phyloP scores from a whole-genome alignment of 1,140 invertebrate genomes.

The Brachionus angularis region DNA sequence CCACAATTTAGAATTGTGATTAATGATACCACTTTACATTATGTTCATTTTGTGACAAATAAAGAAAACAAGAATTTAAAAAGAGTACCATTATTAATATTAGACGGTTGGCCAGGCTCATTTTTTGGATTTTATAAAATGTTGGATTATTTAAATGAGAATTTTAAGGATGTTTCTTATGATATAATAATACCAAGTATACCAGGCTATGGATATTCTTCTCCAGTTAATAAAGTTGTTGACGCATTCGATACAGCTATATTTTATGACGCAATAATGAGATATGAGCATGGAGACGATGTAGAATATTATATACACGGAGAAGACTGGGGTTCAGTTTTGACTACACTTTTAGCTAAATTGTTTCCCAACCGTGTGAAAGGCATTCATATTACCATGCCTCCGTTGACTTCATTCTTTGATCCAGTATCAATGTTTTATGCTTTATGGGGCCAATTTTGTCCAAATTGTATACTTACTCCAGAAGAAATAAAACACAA shows the following conservation, averaged over 20 bases:
- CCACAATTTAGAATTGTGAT: slow-evolving; percentile 67
- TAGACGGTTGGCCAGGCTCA: slow-evolving; percentile 84
- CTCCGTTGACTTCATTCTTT: neutral
- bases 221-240: slow-evolving; percentile 51
- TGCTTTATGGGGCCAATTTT: slow-evolving; percentile 11
- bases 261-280: neutral
- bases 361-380: slow-evolving; percentile 64
- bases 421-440: neutral
- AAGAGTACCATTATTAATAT: slow-evolving; percentile 64
- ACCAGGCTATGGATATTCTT: slow-evolving; percentile 80
- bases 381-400: slow-evolving; percentile 44
- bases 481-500: slow-evolving; percentile 63
- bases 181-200: slow-evolving; percentile 74
- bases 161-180: slow-evolving; percentile 60
- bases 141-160: slow-evolving; percentile 57
- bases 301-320: slow-evolving; percentile 76
- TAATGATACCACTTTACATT: slow-evolving; percentile 71
- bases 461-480: slow-evolving; percentile 63
- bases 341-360: slow-evolving; percentile 61
- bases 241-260: slow-evolving; percentile 8
- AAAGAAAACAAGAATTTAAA: slow-evolving; percentile 6
- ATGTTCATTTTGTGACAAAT: slow-evolving; percentile 60
- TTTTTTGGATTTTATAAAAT: slow-evolving; percentile 78
- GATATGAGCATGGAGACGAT: slow-evolving; percentile 59
- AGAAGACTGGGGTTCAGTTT: slow-evolving; percentile 65